phyloP scores from a whole-genome alignment of 2,888 invertebrate species.

The Corythucha ciliata region DNA sequence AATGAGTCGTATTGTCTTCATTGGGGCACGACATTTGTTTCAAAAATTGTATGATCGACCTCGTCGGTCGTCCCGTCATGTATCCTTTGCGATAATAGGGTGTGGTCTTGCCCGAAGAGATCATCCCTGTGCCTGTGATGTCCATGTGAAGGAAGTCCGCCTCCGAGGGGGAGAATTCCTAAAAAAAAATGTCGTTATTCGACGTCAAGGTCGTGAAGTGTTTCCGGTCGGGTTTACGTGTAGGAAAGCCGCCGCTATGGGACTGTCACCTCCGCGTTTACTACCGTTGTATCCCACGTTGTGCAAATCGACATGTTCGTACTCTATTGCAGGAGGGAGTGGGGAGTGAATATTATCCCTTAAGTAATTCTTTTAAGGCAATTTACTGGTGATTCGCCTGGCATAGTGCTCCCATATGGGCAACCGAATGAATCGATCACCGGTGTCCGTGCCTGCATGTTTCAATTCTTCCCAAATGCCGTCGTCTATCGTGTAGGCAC shows the following conservation, averaged over 20 bases:
- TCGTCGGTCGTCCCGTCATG: conserved; percentile 21
- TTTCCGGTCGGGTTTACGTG: conserved; percentile 14
- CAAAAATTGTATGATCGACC: conserved; percentile 19
- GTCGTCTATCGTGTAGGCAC: conserved; percentile 24
- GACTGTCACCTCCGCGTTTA: conserved; percentile 20
- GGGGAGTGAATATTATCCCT: conserved; percentile 2
- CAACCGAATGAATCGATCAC: conserved; percentile 26
- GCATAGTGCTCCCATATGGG: conserved; percentile 27
- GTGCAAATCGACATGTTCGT: conserved; percentile 21
- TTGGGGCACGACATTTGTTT: conserved; percentile 17
- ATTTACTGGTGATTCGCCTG: conserved; percentile 22
- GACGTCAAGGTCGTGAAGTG: neutral
- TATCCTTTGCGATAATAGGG: conserved; percentile 23
- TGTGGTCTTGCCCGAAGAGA: conserved; percentile 13
- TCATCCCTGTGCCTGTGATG: conserved; percentile 21
- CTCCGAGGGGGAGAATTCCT: conserved; percentile 20
- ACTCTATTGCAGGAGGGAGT: too few relatives aligned
- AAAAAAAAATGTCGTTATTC: neutral
- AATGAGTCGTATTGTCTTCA: conserved; percentile 7
- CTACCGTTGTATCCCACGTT: conserved; percentile 23
- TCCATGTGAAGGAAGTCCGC: conserved; percentile 22
- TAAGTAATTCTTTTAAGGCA: neutral
- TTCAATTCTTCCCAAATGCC: conserved; percentile 23
- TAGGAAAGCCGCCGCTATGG: conserved; percentile 25
- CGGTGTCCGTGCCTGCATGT: conserved; percentile 24